Conservation (phyloP, 2,113 vertebrate genomes). For the Salminus brasiliensis region DNA sequence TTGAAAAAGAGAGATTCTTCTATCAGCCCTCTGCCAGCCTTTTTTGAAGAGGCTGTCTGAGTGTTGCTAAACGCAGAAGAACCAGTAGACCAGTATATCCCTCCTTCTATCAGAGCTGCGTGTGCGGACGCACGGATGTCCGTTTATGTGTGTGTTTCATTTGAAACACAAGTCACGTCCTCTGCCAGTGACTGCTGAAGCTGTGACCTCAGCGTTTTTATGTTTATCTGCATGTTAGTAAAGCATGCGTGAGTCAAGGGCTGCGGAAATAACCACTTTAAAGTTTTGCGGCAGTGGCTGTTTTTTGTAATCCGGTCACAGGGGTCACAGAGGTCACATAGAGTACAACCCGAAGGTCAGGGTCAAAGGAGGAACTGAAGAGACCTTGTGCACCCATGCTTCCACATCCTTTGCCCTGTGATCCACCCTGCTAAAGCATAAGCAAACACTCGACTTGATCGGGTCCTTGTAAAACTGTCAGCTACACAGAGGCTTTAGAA, state of each 20-base stretch:
- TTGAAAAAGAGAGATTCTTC: background rate
- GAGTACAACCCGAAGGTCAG: background rate
- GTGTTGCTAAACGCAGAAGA: background rate
- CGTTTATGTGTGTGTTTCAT: background rate
- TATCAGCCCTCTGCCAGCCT: background rate
- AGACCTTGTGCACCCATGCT: background rate
- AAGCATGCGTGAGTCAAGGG: background rate
- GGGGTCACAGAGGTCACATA: background rate
- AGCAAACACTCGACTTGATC: background rate
- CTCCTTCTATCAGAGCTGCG: too few species aligned
- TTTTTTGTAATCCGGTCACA: background rate
- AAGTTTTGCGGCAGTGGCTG: background rate
- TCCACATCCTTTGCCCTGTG: background rate
- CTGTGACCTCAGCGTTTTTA: conserved; percentile 20
- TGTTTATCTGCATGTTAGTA: conserved; percentile 31
- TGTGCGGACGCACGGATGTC: background rate
- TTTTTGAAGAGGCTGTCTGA: background rate
- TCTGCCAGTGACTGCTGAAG: conserved; percentile 2
- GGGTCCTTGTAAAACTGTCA: background rate
- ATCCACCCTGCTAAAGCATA: background rate
- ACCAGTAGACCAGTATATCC: too few species aligned
- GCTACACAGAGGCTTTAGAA: background rate
- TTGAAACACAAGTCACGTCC: background rate
- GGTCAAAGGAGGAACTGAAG: background rate
- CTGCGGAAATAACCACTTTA: background rate